Conservation (phyloP, 2,113 vertebrate genomes). For the Channa maculata region DNA sequence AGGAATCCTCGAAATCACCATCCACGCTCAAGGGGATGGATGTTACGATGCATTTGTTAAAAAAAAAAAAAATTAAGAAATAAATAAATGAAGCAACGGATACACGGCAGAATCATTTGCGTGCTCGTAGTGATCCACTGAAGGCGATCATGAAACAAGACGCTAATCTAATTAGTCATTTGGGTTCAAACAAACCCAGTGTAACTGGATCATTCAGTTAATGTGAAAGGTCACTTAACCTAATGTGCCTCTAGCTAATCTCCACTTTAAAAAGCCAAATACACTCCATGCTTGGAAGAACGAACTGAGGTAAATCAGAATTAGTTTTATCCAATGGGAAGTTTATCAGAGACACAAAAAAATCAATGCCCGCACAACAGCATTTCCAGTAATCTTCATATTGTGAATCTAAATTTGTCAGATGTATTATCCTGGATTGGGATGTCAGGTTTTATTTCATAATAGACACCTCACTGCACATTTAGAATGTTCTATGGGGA, state of each 20-base stretch:
- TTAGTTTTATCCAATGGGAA: constrained; percentile 38
- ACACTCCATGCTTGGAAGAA: constrained; percentile 49
- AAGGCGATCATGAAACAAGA: constrained; percentile 73
- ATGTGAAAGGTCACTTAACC: constrained; percentile 84
- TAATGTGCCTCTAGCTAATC: constrained; percentile 70
- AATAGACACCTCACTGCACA: constrained; percentile 58
- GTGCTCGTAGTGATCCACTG: constrained; percentile 63
- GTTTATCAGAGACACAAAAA: constrained; percentile 31
- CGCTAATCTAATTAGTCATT: constrained; percentile 82
- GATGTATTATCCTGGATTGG: constrained; percentile 53
- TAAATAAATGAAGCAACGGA: constrained; percentile 26
- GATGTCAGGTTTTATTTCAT: constrained; percentile 63
- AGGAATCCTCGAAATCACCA: constrained; percentile 67
- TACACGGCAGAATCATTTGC: constrained; percentile 48
- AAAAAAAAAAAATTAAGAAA: constrained; percentile 13
- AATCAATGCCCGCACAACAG: constrained; percentile 11
- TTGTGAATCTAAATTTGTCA: constrained; percentile 51
- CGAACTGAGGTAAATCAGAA: constrained; percentile 57
- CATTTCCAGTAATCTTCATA: not conserved
- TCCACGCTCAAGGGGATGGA: constrained; percentile 58
- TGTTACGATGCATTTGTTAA: constrained; percentile 59
- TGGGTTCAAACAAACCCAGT: constrained; percentile 79
- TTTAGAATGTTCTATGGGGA: constrained; percentile 59
- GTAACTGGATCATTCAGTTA: constrained; percentile 81
- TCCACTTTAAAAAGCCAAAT: constrained; percentile 63